phyloP scores from a whole-genome alignment of 2,113 vertebrate genomes.

The Ariopsis seemanni region DNA sequence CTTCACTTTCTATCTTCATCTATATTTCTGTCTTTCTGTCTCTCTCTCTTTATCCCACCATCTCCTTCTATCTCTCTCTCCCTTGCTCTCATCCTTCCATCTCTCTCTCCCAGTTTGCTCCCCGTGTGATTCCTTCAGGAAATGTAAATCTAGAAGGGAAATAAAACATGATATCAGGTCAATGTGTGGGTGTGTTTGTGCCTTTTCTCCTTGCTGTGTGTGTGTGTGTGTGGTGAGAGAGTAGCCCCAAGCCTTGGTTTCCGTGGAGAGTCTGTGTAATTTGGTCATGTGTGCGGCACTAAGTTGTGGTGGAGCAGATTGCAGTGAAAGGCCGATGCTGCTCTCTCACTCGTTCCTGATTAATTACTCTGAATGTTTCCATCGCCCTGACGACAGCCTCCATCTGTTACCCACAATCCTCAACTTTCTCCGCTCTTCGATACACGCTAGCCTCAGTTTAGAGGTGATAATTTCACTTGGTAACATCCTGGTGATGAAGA shows the following conservation, averaged over 20 bases:
- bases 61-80: neutral
- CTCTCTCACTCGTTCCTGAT: slow-evolving; percentile 70
- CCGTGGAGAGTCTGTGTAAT: slow-evolving; percentile 58
- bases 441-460: neutral
- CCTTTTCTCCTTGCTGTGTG: neutral
- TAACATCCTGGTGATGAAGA: neutral
- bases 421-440: neutral
- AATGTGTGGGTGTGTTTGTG: neutral
- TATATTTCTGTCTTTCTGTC: neutral
- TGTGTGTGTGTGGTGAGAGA: neutral
- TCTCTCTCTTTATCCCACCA: neutral
- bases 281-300: slow-evolving; percentile 65
- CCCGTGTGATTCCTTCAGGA: neutral
- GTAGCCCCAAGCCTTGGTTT: slow-evolving; percentile 40
- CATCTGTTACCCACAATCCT: slow-evolving; percentile 28
- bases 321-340: slow-evolving; percentile 61
- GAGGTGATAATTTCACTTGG: neutral
- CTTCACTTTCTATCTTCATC: neutral
- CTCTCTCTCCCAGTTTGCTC: neutral
- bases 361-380: slow-evolving; percentile 74
- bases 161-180: neutral
- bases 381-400: slow-evolving; percentile 50
- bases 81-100: neutral
- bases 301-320: slow-evolving; percentile 61
- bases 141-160: neutral